Evolutionary conservation across 2,888 invertebrate species (phyloP), one percentile per base, ranked within the genome.

Genomic region (Hirudinaria manillensis): DNA sequence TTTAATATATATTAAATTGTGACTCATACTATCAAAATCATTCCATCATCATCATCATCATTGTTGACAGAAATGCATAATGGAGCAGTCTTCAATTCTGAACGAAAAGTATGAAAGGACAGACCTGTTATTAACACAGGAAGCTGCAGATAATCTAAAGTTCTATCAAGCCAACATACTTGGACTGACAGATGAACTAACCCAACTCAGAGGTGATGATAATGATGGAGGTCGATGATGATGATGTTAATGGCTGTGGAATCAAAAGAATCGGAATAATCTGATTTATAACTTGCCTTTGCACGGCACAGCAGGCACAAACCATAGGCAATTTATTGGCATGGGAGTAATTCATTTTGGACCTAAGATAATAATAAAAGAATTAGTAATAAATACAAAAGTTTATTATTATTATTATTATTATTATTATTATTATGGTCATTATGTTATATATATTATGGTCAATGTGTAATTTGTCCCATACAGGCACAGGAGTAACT

Each of bases 81-180:
- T 45, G 21, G 36, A 51, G 24, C 34, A 72, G 29, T 45, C 36
- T 13, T 21, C 27, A 27, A 36, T 65, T 16, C 38, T 32, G 74
- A 13, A 56, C 13, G 32, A 76, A 45, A 7, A 75, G 34, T 4
- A 45, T 32, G 61, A 29, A 7, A 53, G 29, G 24, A 45, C 16
- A 13, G 71, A 71, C 24, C 36, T 45, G 6, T 79, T 77, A 2
- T 76, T 79, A 38, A 74, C 71, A 6, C 77, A 67, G 19, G 81
- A 82, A 76, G 78, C 81, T 27, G 75, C 80, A 75, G 83, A 83
- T 61, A 82, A 80, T 71, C 77, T 83, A 7, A 80, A 81, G 72
- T 83, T 83, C 78, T 83, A 82, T 75, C 76, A 80, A 61, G 83
- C 82, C 71, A 84, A 84, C 74, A 83, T 84, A 34, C 77, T 78